Base-by-base conservation (phyloP, 30 jellyfish, hydroid and myxozoan genomes). In the Catostylus mosaicus region DNA sequence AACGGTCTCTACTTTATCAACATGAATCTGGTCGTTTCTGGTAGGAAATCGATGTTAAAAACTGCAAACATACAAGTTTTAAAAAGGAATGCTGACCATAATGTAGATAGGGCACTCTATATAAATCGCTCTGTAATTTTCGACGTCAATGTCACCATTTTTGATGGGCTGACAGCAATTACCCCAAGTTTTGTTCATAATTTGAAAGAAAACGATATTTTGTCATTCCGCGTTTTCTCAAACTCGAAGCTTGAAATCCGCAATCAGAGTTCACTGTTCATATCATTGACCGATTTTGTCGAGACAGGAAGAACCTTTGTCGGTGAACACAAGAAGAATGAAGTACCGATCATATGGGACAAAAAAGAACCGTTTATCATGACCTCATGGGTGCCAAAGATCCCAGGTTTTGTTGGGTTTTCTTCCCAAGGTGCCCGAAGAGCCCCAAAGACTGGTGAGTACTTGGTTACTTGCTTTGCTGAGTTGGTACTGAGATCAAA, bases 261-360 rank as follows among this genome's bases (percentile, higher is more conserved):
- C 34, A 48, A 68, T 56, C 37, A 45, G 30, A 74, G 89, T 30
- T 51, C 96, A 20, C 3, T 86, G 73, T 86, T 72, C 52, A 45
- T 86, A 36, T 64, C 84, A 32, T 83, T 86, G 43, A 64, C 67
- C 0, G 96, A 86, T 76, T 86, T 75, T 61, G 43, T 54, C 22
- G 96, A 86, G 57, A 48, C 80, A n/a, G 85, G 89, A 2, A 67
- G 90, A 32, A 86, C 82, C 12, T 86, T 47, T 24, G 52, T 86
- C 0, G 63, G 70, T 37, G 37, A 30, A 27, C 32, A 67, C 26
- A 59, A 38, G 24, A 22, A 32, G 46, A 57, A 2, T 27, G 23
- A 45, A 1, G 37, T 18, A 1, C 47, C 5, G 1, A n/a, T 57
- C 23, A 64, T 14, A 29, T 61, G 48, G 30, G 45, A 30, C 40